A percentile compares a stretch with the other conserved stretches of the same genome.
Conservation (phyloP, 2,888 invertebrate genomes). For the Horisme vitalbata region DNA sequence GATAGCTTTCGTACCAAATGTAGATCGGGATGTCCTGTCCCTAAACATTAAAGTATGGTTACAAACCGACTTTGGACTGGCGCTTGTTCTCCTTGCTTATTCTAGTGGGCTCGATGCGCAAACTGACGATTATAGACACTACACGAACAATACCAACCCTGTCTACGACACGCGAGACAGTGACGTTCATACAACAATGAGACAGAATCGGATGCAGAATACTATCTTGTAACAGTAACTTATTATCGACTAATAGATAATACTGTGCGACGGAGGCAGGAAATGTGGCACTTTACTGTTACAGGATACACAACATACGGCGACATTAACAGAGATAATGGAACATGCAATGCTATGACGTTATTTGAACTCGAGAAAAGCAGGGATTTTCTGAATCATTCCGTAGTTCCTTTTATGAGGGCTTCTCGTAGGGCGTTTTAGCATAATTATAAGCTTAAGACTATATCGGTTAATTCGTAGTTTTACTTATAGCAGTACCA, state of each 20-base stretch:
- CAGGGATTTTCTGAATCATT: slow-evolving; percentile 22
- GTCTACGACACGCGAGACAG: slow-evolving; percentile 50
- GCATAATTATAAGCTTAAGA: slow-evolving; percentile 15
- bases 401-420: slow-evolving; percentile 14
- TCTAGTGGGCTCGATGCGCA: slow-evolving; percentile 39
- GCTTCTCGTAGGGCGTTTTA: too few species aligned
- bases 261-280: slow-evolving; percentile 2
- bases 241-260: slow-evolving; percentile 5
- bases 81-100: slow-evolving; percentile 43
- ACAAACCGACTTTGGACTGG: slow-evolving; percentile 43
- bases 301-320: slow-evolving; percentile 34
- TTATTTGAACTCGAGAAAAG: slow-evolving; percentile 25
- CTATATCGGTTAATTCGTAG: slow-evolving; percentile 15
- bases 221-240: slow-evolving; percentile 38
- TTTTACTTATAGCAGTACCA: slow-evolving; percentile 20
- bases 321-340: slow-evolving; percentile 29
- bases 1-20: slow-evolving; percentile 99
- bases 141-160: slow-evolving; percentile 48
- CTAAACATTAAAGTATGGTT: slow-evolving; percentile 80
- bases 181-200: slow-evolving; percentile 33
- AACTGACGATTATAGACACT: slow-evolving; percentile 40
- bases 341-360: slow-evolving; percentile 30
- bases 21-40: slow-evolving; percentile 98
- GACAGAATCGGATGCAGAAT: slow-evolving; percentile 34
- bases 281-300: slow-evolving; percentile 29